A percentile compares a stretch with the other conserved stretches of the same genome.
Evolutionary conservation across 92 coral and sea anemone genomes (phyloP).

Genomic region (Umimayanthus kanabou): DNA sequence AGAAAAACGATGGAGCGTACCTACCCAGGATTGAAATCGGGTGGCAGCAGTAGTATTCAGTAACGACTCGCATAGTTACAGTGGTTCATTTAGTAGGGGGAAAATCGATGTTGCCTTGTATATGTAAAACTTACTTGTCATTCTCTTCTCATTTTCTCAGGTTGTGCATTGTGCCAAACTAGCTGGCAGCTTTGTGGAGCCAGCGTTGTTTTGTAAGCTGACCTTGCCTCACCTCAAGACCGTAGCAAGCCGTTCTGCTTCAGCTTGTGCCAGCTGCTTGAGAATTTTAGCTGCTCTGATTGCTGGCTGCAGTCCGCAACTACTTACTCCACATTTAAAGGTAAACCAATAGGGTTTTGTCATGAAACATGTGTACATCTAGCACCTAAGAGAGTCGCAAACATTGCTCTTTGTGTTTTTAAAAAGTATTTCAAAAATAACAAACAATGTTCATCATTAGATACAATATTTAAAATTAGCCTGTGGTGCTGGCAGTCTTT

Average conservation of each 20-base stretch:
- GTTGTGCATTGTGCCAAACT: conserved; percentile 83
- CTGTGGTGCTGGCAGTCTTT: too few species aligned
- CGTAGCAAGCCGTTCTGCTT: conserved; percentile 71
- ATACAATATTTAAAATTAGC: too few species aligned
- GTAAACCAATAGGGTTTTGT: conserved; percentile 29
- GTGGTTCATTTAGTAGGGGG: too few species aligned
- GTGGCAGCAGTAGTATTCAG: background rate
- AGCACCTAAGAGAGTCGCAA: background rate
- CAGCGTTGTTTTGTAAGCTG: conserved; percentile 84
- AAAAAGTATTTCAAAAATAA: too few species aligned
- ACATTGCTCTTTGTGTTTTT: too few species aligned
- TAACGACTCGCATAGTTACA: background rate
- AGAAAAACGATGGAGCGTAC: background rate
- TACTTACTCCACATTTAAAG: conserved; percentile 79
- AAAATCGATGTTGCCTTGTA: too few species aligned
- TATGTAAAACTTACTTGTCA: background rate
- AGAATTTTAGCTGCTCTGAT: conserved; percentile 79
- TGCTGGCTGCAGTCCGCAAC: conserved; percentile 71
- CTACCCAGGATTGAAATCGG: background rate
- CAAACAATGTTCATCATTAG: too few species aligned
- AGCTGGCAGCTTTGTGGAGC: conserved; percentile 75
- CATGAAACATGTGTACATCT: too few species aligned
- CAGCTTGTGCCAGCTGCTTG: conserved; percentile 77
- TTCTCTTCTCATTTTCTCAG: conserved; percentile 32
- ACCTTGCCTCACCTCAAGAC: conserved; percentile 86